phyloP scores from a whole-genome alignment of 2,113 vertebrate genomes.

The Polypterus senegalus region DNA sequence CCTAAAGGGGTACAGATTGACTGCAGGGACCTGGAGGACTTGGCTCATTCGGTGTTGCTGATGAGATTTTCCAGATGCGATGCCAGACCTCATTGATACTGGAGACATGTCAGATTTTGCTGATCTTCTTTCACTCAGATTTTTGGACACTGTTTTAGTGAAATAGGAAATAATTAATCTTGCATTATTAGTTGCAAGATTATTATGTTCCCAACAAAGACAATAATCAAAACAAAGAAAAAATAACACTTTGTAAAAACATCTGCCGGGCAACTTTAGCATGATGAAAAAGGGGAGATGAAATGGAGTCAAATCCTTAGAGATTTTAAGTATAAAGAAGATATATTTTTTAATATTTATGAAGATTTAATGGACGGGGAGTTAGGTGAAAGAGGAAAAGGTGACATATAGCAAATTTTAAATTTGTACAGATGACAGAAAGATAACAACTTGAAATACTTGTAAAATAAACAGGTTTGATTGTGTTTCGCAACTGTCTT shows the following conservation, averaged over 20 bases:
- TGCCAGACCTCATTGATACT: slow-evolving; percentile 62
- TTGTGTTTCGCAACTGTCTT: no score
- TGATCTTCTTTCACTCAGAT: slow-evolving; percentile 71
- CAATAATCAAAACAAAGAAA: slow-evolving; percentile 11
- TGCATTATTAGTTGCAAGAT: slow-evolving; percentile 1
- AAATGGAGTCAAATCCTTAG: no score
- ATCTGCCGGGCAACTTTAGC: no score
- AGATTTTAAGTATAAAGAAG: no score
- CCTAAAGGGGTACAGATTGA: slow-evolving; percentile 75
- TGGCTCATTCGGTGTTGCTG: slow-evolving; percentile 82
- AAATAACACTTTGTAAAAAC: not conserved
- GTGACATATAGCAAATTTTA: no score
- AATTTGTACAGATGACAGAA: no score
- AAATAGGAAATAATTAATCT: slow-evolving; percentile 14
- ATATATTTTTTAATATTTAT: no score
- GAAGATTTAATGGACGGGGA: no score
- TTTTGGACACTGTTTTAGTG: slow-evolving; percentile 70
- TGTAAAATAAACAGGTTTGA: no score
- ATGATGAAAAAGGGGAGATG: no score
- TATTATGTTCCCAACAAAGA: slow-evolving; percentile 6
- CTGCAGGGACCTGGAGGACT: slow-evolving; percentile 78
- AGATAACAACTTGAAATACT: no score
- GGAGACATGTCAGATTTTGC: slow-evolving; percentile 83
- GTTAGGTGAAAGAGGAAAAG: no score
- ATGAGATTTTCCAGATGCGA: slow-evolving; percentile 57